Evolutionary conservation across 92 coral and sea anemone genomes (phyloP), one percentile per base, ranked within the genome.

Genomic region (Desmophyllum pertusum): DNA sequence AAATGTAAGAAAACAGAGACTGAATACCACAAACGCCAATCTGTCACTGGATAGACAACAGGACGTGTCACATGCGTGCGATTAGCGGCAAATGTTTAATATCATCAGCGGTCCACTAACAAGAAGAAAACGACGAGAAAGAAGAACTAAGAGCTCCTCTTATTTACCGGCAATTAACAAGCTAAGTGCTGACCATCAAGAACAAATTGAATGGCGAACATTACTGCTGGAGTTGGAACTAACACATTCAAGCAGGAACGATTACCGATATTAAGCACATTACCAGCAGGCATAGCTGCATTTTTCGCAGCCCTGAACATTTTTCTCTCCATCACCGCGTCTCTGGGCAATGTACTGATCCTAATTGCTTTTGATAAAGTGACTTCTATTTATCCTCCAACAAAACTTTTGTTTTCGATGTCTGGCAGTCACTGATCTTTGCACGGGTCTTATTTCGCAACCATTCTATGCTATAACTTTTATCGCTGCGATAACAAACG

Each of bases 321-420:
- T 55, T 55, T 55, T 55, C 63, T 55, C 63, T 41, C 83, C 23
- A 64, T 65, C 63, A 42, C 63, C 9, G 62, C 83, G 30, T 63
- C 75, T 1, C 31, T 79, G 42, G 83, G 51, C 51, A 45, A 45
- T 45, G n/a, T n/a, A n/a, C n/a, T n/a, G n/a, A n/a, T n/a, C n/a
- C n/a, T n/a, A n/a, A n/a, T n/a, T n/a, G n/a, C n/a, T n/a, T n/a
- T n/a, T n/a, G n/a, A n/a, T n/a, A n/a, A n/a, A n/a, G n/a, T n/a
- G n/a, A n/a, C n/a, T n/a, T n/a, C n/a, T n/a, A n/a, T n/a, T n/a
- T n/a, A n/a, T n/a, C n/a, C n/a, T n/a, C n/a, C n/a, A n/a, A n/a
- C n/a, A 42, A 79, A 79, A 46, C 83, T 65, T 37, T 64, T 79
- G 62, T 65, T 79, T n/a, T 64, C 74, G 73, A 79, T 64, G 19